Evolutionary conservation across 1,140 invertebrate genomes (phyloP).

Genomic region (Laodelphax striatellus): DNA sequence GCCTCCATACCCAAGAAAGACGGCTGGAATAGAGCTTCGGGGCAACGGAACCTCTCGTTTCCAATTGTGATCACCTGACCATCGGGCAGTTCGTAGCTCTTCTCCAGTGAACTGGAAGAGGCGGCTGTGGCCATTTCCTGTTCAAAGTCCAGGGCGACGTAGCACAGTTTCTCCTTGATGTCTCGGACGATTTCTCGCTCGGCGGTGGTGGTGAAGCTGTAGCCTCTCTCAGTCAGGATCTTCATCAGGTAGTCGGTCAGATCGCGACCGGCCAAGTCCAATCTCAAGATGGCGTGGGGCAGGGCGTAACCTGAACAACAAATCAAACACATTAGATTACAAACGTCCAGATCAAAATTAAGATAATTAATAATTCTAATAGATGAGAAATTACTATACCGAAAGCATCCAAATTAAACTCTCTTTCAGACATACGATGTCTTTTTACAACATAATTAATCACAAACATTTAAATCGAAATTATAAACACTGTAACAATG

Average conservation of each 20-base stretch:
- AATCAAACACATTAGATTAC: background rate
- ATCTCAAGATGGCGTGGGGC: conserved; percentile 72
- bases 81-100: conserved; percentile 89
- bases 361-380: no score
- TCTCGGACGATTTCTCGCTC: conserved; percentile 93
- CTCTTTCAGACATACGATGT: no score
- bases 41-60: conserved; percentile 95
- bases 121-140: conserved; percentile 92
- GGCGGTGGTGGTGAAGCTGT: conserved; percentile 93
- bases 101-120: conserved; percentile 80
- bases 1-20: conserved; percentile 93
- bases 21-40: conserved; percentile 92
- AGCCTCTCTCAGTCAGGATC: conserved; percentile 91
- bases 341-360: no score
- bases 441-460: no score
- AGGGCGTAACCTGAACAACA: conserved; percentile 42
- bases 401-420: no score
- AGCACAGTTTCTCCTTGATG: conserved; percentile 89
- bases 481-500: no score
- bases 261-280: conserved; percentile 87
- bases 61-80: conserved; percentile 80
- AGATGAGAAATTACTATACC: no score
- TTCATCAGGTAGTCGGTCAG: conserved; percentile 94
- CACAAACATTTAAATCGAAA: no score
- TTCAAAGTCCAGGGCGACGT: conserved; percentile 71